Evolutionary conservation across 2,797 vertebrate genomes (phyloP), one percentile per base, ranked within the genome.

Genomic region (Anguilla marmorata): DNA sequence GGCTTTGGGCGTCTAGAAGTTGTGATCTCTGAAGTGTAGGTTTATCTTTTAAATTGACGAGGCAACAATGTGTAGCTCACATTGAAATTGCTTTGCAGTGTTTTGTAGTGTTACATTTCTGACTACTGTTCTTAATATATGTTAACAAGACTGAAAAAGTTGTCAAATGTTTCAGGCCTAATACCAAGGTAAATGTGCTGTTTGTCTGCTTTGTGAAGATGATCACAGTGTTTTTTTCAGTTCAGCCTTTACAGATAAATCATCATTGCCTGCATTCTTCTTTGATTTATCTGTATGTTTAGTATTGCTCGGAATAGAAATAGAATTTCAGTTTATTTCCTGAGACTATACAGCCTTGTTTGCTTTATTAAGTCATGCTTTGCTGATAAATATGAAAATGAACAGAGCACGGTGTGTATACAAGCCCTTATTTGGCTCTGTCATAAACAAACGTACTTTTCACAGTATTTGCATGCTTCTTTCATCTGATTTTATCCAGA

Each of bases 401-500:
- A 54, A 83, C 56, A 50, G 41, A 69, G 56, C 8, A 45, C 41
- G 37, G 74, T 41, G 2, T 48, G 0, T 82, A 84, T 48, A 45
- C 48, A 12, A 37, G 82, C 54, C 33, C 52, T 54, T 76, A 24
- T 72, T 30, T 14, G 24, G 45, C n/a, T 84, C 76, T 84, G 48
- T 72, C 33, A 69, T 37, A 50, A 48, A 84, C 52, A 85, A 60
- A 85, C 45, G 2, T 3, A 45, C 85, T n/a, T 45, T 21, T 85
- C 12, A 19, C 85, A 48, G 85, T 41, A 85, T 85, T 85, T 69
- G 60, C 79, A 82, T 82, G 45, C 24, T 82, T 7, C 50, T 82
- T 82, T 48, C 45, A 82, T 79, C 52, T 79, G 72, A 33, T 82
- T 21, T 16, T n/a, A 58, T 85, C 48, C 27, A 72, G 37, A 88